Base-by-base conservation (phyloP, 2,888 invertebrate genomes). In the Anodontia alba region DNA sequence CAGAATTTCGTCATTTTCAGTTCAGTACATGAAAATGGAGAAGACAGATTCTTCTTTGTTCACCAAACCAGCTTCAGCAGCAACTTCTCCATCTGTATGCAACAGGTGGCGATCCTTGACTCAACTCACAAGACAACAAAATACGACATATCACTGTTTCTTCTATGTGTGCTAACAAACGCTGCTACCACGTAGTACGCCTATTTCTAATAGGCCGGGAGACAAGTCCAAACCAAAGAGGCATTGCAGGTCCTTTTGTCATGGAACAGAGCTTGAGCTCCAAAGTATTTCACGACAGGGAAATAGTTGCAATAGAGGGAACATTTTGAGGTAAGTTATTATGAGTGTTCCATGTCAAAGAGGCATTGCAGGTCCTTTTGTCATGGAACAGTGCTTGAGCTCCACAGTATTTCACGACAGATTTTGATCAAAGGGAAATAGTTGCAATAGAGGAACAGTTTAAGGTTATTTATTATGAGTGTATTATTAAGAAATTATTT, bases 111-210 rank as follows among this genome's bases (percentile, higher is more conserved):
- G 10, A 70, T 85, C 7, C 46, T 85, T 15, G 85, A 81, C 72
- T 74, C 85, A 23, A 81, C 85, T 20, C 81, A 80, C 78, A 76
- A 75, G 46, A 81, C 81, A 10, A 29, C 78, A 36, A 77, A 76
- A 29, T 84, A 84, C 43, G 76, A 67, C 36, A 38, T 84, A 26
- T 83, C 85, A 1, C 57, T 85, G 38, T 84, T 84, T 67, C 54
- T 81, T n/a, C 42, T 85, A 17, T 54, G 57, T 36, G 81, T 85
- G 10, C 31, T 26, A 81, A 80, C n/a, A 46, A 84, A 85, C 73
- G 73, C 78, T 8, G 78, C 1, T 85, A 78, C 46, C 23, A 36
- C 15, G 72, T 81, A 8, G 85, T 81, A 3, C 80, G 54, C 26
- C 38, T 51, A 7, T 85, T 85, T 38, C 51, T 85, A 1, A 72